These are phyloP conservation scores for Palloptera scutellata DNA, from an alignment of 2,888 invertebrate species.

Conservation along the genomic window DNA sequence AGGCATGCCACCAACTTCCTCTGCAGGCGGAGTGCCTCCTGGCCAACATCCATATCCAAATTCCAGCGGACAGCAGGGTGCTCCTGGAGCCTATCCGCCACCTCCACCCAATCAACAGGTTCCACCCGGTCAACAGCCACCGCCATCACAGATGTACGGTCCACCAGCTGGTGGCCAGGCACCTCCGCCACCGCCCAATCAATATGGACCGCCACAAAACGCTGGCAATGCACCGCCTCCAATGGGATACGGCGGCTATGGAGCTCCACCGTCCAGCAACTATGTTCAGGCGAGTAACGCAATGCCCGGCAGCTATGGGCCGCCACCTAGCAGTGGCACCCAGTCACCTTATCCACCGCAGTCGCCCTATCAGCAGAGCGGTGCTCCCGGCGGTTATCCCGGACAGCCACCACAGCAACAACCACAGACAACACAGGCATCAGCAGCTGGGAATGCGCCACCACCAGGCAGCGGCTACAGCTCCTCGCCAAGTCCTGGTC, in stretches of 20 bases:
- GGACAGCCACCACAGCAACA: conserved; percentile 55
- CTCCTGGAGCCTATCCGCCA: conserved; percentile 65
- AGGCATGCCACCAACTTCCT: conserved; percentile 61
- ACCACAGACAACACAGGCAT: conserved; percentile 50
- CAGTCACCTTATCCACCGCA: conserved; percentile 65
- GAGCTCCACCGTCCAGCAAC: conserved; percentile 59
- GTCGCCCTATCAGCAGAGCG: conserved; percentile 64
- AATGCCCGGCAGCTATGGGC: conserved; percentile 57
- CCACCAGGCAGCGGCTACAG: conserved; percentile 62
- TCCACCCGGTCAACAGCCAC: conserved; percentile 53
- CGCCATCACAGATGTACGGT: conserved; percentile 62
- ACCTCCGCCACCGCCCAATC: conserved; percentile 61
- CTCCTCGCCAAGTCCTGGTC: conserved; percentile 66
- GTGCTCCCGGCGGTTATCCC: conserved; percentile 56
- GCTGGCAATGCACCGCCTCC: conserved; percentile 54
- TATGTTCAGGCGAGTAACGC: conserved; percentile 50
- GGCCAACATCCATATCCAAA: conserved; percentile 65
- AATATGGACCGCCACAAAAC: conserved; percentile 53
- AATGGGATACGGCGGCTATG: conserved; percentile 64
- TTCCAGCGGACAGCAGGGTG: conserved; percentile 64
- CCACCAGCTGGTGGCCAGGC: conserved; percentile 63
- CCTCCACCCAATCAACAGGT: conserved; percentile 59
- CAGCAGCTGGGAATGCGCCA: conserved; percentile 46
- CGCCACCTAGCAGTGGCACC: conserved; percentile 57
- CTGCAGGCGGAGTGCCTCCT: conserved; percentile 61